Evolutionary conservation across 2,888 invertebrate species (phyloP).

Genomic region (Polyploca ridens): DNA sequence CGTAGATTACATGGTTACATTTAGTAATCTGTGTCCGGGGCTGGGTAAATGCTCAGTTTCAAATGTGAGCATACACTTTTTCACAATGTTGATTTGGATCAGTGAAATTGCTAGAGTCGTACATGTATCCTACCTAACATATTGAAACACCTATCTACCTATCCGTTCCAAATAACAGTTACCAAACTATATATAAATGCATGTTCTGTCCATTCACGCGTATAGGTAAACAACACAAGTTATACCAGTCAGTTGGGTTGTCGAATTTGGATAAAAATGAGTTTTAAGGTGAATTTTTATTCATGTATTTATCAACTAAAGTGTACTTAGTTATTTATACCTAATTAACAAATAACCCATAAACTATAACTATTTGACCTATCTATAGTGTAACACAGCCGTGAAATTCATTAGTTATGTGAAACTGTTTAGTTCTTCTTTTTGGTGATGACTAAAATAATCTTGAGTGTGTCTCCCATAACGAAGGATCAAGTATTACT

Average conservation of each 20-base stretch:
- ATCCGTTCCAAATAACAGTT: slow-evolving; percentile 54
- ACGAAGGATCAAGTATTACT: too few species aligned
- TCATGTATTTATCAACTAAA: slow-evolving; percentile 17
- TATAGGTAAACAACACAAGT: slow-evolving; percentile 39
- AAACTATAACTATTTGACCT: too few species aligned
- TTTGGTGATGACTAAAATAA: too few species aligned
- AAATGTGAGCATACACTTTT: slow-evolving; percentile 22
- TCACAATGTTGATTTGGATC: slow-evolving; percentile 56
- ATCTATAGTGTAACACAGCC: too few species aligned
- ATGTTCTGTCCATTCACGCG: slow-evolving; percentile 53
- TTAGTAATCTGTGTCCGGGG: too few species aligned
- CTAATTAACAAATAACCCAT: too few species aligned
- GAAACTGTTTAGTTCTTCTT: too few species aligned
- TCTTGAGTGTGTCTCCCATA: too few species aligned
- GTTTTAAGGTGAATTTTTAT: slow-evolving; percentile 46
- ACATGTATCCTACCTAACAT: slow-evolving; percentile 28
- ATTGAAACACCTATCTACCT: slow-evolving; percentile 43
- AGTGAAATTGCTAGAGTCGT: slow-evolving; percentile 45
- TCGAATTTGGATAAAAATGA: slow-evolving; percentile 36
- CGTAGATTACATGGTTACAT: too few species aligned
- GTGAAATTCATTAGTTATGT: too few species aligned
- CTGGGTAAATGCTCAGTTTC: too few species aligned
- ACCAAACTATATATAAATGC: slow-evolving; percentile 55
- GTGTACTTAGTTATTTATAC: too few species aligned
- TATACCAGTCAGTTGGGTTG: slow-evolving; percentile 25